A percentile compares a stretch with the other conserved stretches of the same genome.
Evolutionary conservation across 2,797 vertebrate genomes (phyloP).

Genomic region (Clarias platycephalus): DNA sequence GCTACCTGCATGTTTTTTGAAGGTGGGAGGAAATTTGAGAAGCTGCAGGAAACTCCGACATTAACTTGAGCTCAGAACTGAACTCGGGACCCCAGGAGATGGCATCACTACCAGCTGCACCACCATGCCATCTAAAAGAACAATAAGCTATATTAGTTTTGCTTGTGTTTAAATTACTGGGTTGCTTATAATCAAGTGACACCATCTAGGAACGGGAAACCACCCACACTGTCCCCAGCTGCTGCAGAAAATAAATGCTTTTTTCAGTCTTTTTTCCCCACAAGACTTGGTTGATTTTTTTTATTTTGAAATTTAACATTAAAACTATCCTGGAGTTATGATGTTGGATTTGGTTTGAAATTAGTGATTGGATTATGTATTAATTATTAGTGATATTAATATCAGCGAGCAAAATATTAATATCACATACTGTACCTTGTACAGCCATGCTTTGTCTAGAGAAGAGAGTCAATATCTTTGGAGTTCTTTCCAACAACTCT

Average conservation of each 20-base stretch:
- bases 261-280: not conserved
- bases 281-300: not conserved
- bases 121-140: not conserved
- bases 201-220: slow-evolving; percentile 17
- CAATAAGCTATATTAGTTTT: slow-evolving; percentile 13
- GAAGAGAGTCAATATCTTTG: slow-evolving; percentile 1
- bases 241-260: slow-evolving; percentile 10
- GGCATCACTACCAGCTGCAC: not conserved
- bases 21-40: not conserved
- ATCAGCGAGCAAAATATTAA: not conserved
- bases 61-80: not conserved
- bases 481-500: not conserved
- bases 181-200: slow-evolving; percentile 19
- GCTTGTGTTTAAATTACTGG: not conserved
- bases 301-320: not conserved
- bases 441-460: not conserved
- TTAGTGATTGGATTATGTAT: not conserved
- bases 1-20: not conserved
- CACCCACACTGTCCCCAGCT: slow-evolving; percentile 8
- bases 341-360: not conserved
- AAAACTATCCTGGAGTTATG: not conserved
- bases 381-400: not conserved
- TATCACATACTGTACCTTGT: not conserved
- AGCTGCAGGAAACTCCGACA: not conserved
- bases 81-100: not conserved